Evolutionary conservation across 2,113 vertebrate species (phyloP), one percentile per base, ranked within the genome.

Genomic region (Cisticola juncidis): DNA sequence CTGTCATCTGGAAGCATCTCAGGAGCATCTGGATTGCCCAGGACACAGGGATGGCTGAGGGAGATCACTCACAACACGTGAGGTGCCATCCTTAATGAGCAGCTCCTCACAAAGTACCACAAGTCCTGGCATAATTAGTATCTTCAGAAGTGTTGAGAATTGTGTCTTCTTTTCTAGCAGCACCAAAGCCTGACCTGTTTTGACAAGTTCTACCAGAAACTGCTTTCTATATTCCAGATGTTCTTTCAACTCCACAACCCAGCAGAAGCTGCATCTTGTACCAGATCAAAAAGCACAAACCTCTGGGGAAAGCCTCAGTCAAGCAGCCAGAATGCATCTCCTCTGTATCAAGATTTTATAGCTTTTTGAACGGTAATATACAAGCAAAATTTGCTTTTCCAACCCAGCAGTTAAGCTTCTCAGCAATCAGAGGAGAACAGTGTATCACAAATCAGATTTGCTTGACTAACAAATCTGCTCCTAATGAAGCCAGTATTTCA

Each of bases 401-500:
- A 36, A 56, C 40, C 26, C 28, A 6, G 40, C 62, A 80, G 64
- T 65, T 72, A 58, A 94, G 90, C 64, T 45, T 40, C 86, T 86
- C 62, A 45, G 56, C 79, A 66, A 56, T 56, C 20, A 26, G 60
- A 68, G 17, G 12, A 81, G 69, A 85, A 68, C 9, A 68, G 47
- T 1, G 2, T 17, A 48, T 69, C 73, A 51, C 71, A 84, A 90
- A 88, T 86, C 89, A 81, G 73, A 76, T 87, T 88, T 90, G 76
- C 79, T 80, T 24, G 44, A 80, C 50, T 86, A 82, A 89, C 91
- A 90, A 77, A 88, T 73, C 70, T 88, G 83, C 65, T 58, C 57
- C 79, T 54, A 91, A 92, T 85, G 85, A 95, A 88, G 93, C 72
- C 77, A 69, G 89, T 69, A 78, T 64, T 97, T 85, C 88, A 95